phyloP scores from a whole-genome alignment of 1,140 invertebrate species.

The Mylabris phalerata region DNA sequence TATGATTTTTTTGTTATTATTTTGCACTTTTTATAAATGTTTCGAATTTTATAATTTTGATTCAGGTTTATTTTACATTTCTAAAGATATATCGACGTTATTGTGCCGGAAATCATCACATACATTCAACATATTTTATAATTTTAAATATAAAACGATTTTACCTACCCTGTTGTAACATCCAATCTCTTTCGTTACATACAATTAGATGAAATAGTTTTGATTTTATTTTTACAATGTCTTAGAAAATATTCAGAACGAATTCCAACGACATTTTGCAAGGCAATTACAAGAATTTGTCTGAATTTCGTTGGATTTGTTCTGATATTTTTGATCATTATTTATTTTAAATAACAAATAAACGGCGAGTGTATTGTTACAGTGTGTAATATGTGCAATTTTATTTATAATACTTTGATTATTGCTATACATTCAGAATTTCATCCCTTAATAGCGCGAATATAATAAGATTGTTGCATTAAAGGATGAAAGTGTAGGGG shows the following conservation, averaged over 20 bases:
- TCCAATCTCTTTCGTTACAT: constrained; percentile 1
- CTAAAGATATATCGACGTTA: constrained; percentile 6
- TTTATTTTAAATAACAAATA: background rate
- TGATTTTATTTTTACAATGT: background rate
- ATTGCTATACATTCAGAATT: constrained; percentile 12
- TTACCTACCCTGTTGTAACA: constrained; percentile 12
- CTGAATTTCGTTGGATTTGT: too few species aligned
- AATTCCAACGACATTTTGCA: too few species aligned
- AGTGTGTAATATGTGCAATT: background rate
- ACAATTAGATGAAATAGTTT: background rate
- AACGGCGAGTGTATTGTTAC: constrained; percentile 5
- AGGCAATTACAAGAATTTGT: too few species aligned
- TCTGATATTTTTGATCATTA: too few species aligned
- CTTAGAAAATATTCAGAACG: too few species aligned
- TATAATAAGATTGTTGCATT: too few species aligned
- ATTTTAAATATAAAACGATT: too few species aligned
- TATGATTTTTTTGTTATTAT: background rate
- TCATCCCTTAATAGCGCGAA: too few species aligned
- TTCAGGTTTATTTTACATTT: constrained; percentile 4
- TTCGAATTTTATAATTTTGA: background rate
- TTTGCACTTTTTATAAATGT: constrained; percentile 8
- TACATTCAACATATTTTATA: background rate
- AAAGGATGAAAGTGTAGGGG: too few species aligned
- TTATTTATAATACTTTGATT: constrained; percentile 8
- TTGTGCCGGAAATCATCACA: constrained; percentile 1